Base-by-base conservation (phyloP, 2,888 invertebrate genomes). In the Polydrusus pterygomalis region DNA sequence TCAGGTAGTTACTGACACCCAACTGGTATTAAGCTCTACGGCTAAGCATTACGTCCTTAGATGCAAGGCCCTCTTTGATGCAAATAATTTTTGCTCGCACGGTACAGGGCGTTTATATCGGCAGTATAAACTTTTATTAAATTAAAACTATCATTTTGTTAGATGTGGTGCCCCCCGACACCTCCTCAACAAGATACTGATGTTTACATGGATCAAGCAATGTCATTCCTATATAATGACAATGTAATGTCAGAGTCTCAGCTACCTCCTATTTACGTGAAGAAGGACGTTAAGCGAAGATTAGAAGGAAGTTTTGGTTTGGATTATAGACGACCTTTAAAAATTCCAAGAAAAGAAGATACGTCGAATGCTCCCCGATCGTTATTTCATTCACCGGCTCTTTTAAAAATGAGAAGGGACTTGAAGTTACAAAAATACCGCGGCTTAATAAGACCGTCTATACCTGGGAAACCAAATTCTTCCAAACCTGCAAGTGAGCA, bases 101-200 rank as follows among this genome's bases (percentile, higher is more conserved):
- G n/a, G n/a, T n/a, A n/a, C n/a, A n/a, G n/a, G n/a, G n/a, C n/a
- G n/a, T n/a, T n/a, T n/a, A n/a, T n/a, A n/a, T n/a, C n/a, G n/a
- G n/a, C n/a, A n/a, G n/a, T n/a, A n/a, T n/a, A n/a, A n/a, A n/a
- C n/a, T 40, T 40, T 40, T 40, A 6, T 40, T 40, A 6, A 40
- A 40, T 11, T 40, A 40, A 40, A 40, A 11, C 25, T 1, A 25
- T 25, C 25, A 8, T 6, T 1, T 34, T 34, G 34, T 34, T 88
- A 98, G 97, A 93, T 97, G 91, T 99, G 98, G 98, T 93, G 96
- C 81, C 98, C 98, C 70, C 98, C 98, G 73, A 98, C 98, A 18
- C 98, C 98, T 74, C 98, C 98, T 11, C 93, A 95, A 86, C 95
- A 96, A 86, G 97, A 97, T 83, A 93, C 94, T 85, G 98, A 98